Base-by-base conservation (phyloP, 2,113 vertebrate genomes). In the Caranx melampygus region DNA sequence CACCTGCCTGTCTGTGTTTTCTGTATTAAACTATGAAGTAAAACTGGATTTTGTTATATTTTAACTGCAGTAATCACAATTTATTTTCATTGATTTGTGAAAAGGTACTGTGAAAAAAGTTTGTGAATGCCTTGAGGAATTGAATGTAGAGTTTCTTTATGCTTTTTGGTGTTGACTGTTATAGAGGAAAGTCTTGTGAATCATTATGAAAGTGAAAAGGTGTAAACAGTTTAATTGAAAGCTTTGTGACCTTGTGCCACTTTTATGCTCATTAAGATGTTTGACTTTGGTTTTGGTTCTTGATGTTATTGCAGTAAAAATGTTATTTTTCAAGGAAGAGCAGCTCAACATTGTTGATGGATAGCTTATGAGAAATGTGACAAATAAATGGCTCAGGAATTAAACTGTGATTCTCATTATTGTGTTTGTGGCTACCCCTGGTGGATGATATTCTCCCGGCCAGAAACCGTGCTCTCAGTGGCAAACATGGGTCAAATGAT, bases 331-430 rank as follows among this genome's bases (percentile, higher is more conserved):
- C 44, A 57, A 15, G 3, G 15, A 75, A 68, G 34, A 72, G 75
- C 63, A 82, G 40, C 57, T 84, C 45, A 20, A 34, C 52, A 62
- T 75, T 85, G 52, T 88, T 47, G 47, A 79, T 88, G 67, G 63
- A 82, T 47, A 60, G 51, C 33, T 66, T 82, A 44, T 81, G 51
- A 75, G 83, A 87, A 81, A 84, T 84, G 37, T 79, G 80, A 85
- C 52, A 77, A 93, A 92, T 93, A 92, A 92, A 93, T 88, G 87
- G 86, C 88, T 93, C 89, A 92, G 92, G 90, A 93, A 92, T 77
- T 85, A 18, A 86, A 85, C 21, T 57, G 58, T 83, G 55, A 66
- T 63, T 72, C 47, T 81, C 72, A 86, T 87, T 62, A 75, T 75
- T 92, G 82, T 88, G 90, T 88, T 75, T 91, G 81, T 91, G 86